Conservation (phyloP, 1,140 invertebrate species). For the Nomia melanderi region DNA sequence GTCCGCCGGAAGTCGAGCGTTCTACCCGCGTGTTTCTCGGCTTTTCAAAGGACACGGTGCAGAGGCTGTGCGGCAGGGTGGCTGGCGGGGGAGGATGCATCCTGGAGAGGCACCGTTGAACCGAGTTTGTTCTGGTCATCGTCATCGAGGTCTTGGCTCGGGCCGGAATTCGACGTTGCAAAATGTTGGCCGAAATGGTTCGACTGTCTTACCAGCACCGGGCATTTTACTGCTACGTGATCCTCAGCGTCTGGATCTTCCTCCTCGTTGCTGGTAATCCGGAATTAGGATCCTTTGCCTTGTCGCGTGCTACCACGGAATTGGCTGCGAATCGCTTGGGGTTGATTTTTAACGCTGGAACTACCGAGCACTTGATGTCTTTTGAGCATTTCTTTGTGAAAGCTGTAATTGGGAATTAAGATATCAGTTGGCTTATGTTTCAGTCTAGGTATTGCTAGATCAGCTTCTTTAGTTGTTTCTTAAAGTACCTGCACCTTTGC, state of each 20-base stretch:
- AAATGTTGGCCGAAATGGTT: conserved; percentile 83
- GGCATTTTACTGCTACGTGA: conserved; percentile 88
- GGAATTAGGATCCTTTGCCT: not conserved
- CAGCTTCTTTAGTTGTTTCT: too few species aligned
- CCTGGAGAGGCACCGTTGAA: conserved; percentile 27
- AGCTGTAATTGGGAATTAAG: too few species aligned
- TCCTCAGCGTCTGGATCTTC: conserved; percentile 90
- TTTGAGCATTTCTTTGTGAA: too few species aligned
- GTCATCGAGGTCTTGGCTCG: conserved; percentile 5
- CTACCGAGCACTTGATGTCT: too few species aligned
- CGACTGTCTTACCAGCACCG: conserved; percentile 87
- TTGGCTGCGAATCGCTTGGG: too few species aligned
- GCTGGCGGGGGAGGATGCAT: conserved; percentile 38
- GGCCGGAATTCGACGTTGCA: conserved; percentile 1
- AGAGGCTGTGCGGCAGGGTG: not conserved
- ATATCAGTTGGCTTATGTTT: too few species aligned
- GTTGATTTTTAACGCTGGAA: too few species aligned
- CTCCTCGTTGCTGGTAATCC: conserved; percentile 86
- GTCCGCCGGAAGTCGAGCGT: not conserved
- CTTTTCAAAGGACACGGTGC: not conserved
- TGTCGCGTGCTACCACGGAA: too few species aligned
- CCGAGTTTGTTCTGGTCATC: conserved; percentile 25
- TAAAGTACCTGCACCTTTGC: too few species aligned
- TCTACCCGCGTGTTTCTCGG: not conserved
- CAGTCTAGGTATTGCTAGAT: too few species aligned